Evolutionary conservation across 1,140 invertebrate genomes (phyloP).

Genomic region (Matsumurasca onukii): DNA sequence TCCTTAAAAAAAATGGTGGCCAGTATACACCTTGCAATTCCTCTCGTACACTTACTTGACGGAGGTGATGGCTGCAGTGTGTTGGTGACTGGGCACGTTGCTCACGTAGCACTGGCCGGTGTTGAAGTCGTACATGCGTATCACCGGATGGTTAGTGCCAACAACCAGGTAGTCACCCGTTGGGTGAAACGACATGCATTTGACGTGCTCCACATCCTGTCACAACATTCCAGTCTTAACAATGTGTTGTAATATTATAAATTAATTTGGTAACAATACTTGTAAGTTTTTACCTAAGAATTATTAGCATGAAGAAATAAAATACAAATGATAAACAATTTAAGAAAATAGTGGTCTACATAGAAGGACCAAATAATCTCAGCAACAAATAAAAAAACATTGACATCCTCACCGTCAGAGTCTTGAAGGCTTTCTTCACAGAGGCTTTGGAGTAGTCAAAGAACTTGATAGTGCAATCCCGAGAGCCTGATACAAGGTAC

Average conservation of each 20-base stretch:
- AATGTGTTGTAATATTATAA: no score
- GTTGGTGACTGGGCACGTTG: slow-evolving; percentile 88
- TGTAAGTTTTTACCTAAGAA: no score
- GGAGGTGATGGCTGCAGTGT: slow-evolving; percentile 81
- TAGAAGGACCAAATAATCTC: no score
- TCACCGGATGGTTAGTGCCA: slow-evolving; percentile 87
- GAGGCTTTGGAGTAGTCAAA: slow-evolving; percentile 98
- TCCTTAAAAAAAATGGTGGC: no score
- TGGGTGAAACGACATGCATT: slow-evolving; percentile 92
- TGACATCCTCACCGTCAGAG: slow-evolving; percentile 76
- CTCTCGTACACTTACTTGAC: slow-evolving; percentile 76
- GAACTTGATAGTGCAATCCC: slow-evolving; percentile 92
- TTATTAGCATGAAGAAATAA: no score
- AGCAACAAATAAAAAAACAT: no score
- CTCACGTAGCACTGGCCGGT: slow-evolving; percentile 96
- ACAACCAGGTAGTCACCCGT: slow-evolving; percentile 93
- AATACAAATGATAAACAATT: no score
- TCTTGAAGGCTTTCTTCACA: slow-evolving; percentile 96
- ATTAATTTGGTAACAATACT: no score
- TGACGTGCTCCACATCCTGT: slow-evolving; percentile 87
- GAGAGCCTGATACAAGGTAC: slow-evolving; percentile 90
- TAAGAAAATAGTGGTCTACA: no score
- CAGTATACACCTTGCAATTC: no score
- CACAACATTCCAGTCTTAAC: slow-evolving; percentile 17
- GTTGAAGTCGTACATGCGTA: slow-evolving; percentile 93